Conservation (phyloP, 2,797 vertebrate species). For the Phylloscopus collybita region DNA sequence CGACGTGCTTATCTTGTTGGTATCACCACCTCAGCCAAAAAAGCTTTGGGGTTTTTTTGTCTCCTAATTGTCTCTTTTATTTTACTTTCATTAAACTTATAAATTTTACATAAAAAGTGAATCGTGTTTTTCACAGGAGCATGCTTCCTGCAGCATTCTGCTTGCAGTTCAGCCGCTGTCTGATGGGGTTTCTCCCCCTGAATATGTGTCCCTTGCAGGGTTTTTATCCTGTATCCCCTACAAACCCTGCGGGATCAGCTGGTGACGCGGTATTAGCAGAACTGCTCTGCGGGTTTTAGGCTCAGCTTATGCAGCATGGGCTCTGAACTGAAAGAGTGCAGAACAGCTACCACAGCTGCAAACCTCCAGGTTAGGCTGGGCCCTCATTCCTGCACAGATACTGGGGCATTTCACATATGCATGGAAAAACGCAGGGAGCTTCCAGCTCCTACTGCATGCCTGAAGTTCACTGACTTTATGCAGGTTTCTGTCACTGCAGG, state of each 20-base stretch:
- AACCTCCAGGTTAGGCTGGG: not conserved
- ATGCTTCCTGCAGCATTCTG: not conserved
- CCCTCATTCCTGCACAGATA: not conserved
- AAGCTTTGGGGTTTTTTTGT: no score
- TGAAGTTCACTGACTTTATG: not conserved
- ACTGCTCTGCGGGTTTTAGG: not conserved
- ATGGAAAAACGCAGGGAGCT: not conserved
- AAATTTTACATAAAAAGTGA: no score
- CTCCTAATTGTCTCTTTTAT: no score
- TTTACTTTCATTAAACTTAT: no score
- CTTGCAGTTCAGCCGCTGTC: not conserved
- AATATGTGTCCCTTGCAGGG: not conserved
- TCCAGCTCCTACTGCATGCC: not conserved
- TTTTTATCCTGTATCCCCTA: not conserved
- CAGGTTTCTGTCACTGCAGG: not conserved
- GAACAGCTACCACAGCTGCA: not conserved
- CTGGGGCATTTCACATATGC: not conserved
- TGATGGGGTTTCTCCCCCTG: not conserved
- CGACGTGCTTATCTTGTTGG: no score
- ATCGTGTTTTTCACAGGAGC: no score
- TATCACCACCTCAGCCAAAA: no score
- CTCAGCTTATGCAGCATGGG: not conserved
- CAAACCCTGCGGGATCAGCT: not conserved
- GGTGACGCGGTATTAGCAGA: not conserved
- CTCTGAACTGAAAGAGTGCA: rapidly evolving